Conservation (phyloP, 2,888 invertebrate genomes). For the Platycheirus albimanus region DNA sequence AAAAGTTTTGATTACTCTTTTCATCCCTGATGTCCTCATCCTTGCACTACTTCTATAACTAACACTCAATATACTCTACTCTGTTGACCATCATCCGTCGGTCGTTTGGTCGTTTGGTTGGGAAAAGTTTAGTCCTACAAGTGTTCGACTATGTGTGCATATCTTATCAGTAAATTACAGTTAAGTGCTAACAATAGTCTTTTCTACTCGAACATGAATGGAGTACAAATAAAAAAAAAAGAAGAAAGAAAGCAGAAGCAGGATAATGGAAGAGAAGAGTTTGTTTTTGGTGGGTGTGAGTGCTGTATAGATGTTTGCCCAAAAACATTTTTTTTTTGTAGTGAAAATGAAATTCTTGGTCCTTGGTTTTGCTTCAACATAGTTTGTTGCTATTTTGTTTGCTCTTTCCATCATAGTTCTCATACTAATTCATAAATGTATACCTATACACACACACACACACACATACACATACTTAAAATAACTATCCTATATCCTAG, state of each 20-base stretch:
- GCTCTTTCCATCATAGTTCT: conserved; percentile 14
- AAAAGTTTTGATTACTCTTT: not conserved
- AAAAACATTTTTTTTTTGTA: conserved; percentile 63
- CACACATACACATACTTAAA: not conserved
- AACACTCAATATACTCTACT: not conserved
- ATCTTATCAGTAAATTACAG: conserved; percentile 74
- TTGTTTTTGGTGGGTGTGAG: not conserved
- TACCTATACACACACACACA: not conserved
- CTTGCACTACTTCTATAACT: too few relatives aligned
- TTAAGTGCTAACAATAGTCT: conserved; percentile 72
- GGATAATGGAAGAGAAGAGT: conserved; percentile 7
- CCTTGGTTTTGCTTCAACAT: conserved; percentile 5
- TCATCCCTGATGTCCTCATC: conserved; percentile 19
- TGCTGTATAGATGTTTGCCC: conserved; percentile 41
- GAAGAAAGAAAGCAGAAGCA: not conserved
- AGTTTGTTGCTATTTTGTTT: too few relatives aligned
- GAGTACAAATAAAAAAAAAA: conserved; percentile 30
- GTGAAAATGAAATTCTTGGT: conserved; percentile 62
- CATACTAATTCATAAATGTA: not conserved
- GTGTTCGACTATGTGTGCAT: conserved; percentile 71
- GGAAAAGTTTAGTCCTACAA: conserved; percentile 62
- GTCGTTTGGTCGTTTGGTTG: not conserved
- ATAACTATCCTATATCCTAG: conserved; percentile 15
- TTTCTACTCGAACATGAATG: conserved; percentile 58
- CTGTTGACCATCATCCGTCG: conserved; percentile 13